Evolutionary conservation across 2,888 invertebrate species (phyloP).

Genomic region (Epinotia demarniana): DNA sequence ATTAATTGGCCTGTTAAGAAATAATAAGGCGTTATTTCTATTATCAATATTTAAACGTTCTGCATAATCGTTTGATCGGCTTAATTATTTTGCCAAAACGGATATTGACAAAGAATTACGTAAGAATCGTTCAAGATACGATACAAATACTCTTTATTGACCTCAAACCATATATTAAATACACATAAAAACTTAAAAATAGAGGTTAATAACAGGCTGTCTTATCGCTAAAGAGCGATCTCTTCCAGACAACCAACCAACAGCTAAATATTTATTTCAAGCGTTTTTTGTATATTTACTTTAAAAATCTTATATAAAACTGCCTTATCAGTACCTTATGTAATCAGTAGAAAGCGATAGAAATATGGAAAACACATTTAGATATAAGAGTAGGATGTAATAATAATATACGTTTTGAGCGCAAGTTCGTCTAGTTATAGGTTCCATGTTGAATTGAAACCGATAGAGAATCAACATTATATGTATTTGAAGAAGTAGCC

Average conservation of each 20-base stretch:
- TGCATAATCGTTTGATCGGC: neutral
- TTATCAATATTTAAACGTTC: neutral
- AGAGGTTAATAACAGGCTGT: no score
- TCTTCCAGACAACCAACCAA: no score
- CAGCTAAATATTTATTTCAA: no score
- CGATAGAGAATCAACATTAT: neutral
- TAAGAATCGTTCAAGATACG: no score
- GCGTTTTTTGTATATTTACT: constrained; percentile 1
- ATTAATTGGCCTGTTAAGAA: no score
- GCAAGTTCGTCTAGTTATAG: neutral
- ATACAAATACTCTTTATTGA: no score
- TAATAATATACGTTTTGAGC: constrained; percentile 7
- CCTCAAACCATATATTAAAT: no score
- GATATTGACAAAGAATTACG: no score
- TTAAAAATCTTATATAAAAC: constrained; percentile 19
- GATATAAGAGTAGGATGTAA: constrained; percentile 13
- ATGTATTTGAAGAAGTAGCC: neutral
- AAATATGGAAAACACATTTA: constrained; percentile 16
- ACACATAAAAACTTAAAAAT: no score
- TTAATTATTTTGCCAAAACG: neutral
- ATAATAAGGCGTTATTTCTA: neutral
- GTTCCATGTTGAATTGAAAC: neutral
- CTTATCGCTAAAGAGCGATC: no score
- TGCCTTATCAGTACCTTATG: constrained; percentile 42
- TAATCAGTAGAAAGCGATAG: constrained; percentile 28